Percentiles rank a stretch among this genome's conserved stretches.
Evolutionary conservation across 2,113 vertebrate species (phyloP).

Genomic region (Labrus mixtus): DNA sequence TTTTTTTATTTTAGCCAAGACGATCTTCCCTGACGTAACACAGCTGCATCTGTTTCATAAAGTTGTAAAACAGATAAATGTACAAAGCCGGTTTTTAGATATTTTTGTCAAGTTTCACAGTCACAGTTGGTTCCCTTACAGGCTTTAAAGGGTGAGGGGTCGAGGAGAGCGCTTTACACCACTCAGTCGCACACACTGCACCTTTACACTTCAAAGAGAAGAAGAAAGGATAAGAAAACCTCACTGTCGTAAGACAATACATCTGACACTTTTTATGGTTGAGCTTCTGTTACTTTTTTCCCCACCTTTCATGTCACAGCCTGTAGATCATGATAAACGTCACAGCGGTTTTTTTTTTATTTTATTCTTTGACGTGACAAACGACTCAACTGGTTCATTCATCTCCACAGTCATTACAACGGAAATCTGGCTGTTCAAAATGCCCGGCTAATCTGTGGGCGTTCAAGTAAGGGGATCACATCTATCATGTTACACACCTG

Average conservation of each 20-base stretch:
- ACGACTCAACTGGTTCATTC: conserved; percentile 53
- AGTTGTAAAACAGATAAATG: too few species aligned
- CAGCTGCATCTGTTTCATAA: too few species aligned
- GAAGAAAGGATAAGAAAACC: not conserved
- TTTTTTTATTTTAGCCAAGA: too few species aligned
- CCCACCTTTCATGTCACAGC: conserved; percentile 15
- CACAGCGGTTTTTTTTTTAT: conserved; percentile 8
- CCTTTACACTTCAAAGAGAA: not conserved
- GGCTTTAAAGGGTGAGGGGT: not conserved
- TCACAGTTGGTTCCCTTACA: not conserved
- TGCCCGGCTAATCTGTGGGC: conserved; percentile 38
- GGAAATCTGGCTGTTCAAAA: conserved; percentile 42
- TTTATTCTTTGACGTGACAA: conserved; percentile 40
- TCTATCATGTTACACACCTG: conserved; percentile 72
- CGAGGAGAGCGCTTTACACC: not conserved
- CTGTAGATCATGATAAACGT: conserved; percentile 21
- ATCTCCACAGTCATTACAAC: conserved; percentile 48
- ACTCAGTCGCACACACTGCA: not conserved
- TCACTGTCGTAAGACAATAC: conserved; percentile 20
- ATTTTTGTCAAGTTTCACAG: not conserved
- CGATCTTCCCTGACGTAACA: too few species aligned
- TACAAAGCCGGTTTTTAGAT: too few species aligned
- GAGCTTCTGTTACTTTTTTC: conserved; percentile 18
- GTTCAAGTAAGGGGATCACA: conserved; percentile 47
- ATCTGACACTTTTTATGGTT: conserved; percentile 34